Conservation (phyloP, 1,140 invertebrate species). For the Solen grandis region DNA sequence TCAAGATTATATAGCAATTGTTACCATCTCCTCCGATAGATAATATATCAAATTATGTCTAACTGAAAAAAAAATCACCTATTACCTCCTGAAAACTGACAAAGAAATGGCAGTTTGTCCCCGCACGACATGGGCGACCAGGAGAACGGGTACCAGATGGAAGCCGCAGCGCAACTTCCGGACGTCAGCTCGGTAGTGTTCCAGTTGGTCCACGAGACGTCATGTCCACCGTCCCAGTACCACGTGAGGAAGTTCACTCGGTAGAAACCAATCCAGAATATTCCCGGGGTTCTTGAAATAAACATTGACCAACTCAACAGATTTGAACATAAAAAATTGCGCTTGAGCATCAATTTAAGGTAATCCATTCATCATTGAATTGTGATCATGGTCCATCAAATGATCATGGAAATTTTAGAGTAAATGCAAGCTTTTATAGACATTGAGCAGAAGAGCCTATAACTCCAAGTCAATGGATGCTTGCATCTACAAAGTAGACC, state of each 20-base stretch:
- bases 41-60: not conserved
- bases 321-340: no score
- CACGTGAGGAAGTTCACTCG: not conserved
- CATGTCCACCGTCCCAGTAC: not conserved
- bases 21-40: no score
- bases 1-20: not conserved
- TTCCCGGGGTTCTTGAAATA: not conserved
- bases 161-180: not conserved
- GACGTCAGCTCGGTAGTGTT: not conserved
- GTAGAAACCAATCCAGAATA: not conserved
- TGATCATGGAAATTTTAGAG: no score
- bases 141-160: not conserved
- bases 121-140: not conserved
- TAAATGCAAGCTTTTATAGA: no score
- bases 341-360: no score
- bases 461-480: no score
- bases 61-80: not conserved
- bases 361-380: no score
- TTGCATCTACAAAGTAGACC: no score
- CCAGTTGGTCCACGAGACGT: not conserved
- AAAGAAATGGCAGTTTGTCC: not conserved
- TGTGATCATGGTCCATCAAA: no score
- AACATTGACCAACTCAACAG: no score
- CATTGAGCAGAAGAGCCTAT: no score
- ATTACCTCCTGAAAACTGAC: not conserved